Evolutionary conservation across 2,113 vertebrate genomes (phyloP), one percentile per base, ranked within the genome.

Genomic region (Tringa solitaria): DNA sequence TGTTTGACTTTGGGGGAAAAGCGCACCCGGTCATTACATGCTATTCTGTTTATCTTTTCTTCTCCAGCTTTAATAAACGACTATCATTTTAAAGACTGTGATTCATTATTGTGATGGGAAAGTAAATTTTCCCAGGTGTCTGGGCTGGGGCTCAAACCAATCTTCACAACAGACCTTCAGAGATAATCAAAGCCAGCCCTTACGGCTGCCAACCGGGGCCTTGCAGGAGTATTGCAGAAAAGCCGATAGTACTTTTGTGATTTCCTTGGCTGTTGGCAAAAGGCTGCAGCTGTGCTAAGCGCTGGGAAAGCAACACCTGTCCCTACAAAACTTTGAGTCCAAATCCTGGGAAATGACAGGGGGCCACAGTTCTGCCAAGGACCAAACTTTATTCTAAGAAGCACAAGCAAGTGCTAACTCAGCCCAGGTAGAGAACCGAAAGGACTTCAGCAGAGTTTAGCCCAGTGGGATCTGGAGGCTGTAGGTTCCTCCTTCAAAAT

Each of bases 151-250:
- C 48, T 92, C 30, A 85, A 79, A 72, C 17, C 28, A 10, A 10
- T 51, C 53, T 75, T 82, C 41, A 63, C 22, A 53, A 57, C 30
- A 78, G 37, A 74, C 37, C 60, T 84, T 65, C 53, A 56, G 61
- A 76, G 57, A 63, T 24, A 87, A 51, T 45, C 65, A 70, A 82
- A 90, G 51, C 28, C 69, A 82, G n/a, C 27, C 60, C 22, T 59
- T 78, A 72, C 7, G 28, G 46, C 69, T 84, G 56, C 74, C 28
- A 79, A 26, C 28, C 37, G 75, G n/a, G 11, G 30, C 48, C 24
- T 84, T 83, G 57, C 79, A 88, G n/a, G 72, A 64, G 43, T 37
- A 37, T 7, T 80, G 27, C 14, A 93, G 76, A 59, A 86, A 90
- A 92, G 37, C 72, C 4, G 7, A 30, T 41, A 60, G 28, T 18